These are phyloP conservation scores for Microctenopoma stevenorrisi DNA, from an alignment of 2,797 vertebrate species.

Conservation along the genomic window DNA sequence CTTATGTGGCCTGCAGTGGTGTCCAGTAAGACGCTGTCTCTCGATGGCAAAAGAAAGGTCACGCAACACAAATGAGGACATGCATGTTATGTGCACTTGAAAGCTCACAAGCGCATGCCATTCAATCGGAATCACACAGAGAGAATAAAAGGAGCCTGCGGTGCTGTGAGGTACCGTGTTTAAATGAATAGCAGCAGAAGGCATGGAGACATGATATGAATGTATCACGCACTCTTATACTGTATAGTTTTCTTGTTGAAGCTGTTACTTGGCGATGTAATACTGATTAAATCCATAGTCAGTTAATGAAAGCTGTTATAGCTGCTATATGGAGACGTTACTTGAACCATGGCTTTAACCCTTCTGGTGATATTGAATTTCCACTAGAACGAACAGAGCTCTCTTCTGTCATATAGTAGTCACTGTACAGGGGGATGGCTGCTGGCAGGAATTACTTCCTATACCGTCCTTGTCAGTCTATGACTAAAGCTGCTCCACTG, in stretches of 20 bases:
- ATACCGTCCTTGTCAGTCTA: no score
- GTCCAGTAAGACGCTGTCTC: slow-evolving; percentile 54
- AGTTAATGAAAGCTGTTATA: background rate
- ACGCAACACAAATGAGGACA: slow-evolving; percentile 36
- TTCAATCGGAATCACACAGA: slow-evolving; percentile 43
- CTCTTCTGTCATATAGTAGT: no score
- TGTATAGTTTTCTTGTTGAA: background rate
- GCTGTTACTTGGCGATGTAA: background rate
- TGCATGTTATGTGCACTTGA: slow-evolving; percentile 52
- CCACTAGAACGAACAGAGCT: no score
- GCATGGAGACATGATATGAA: background rate
- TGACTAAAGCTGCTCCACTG: no score
- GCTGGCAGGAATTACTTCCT: no score
- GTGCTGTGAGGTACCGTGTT: slow-evolving; percentile 15
- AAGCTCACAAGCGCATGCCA: slow-evolving; percentile 42
- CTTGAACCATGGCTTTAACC: no score
- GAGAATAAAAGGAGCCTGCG: slow-evolving; percentile 25
- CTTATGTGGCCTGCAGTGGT: slow-evolving; percentile 63
- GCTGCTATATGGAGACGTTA: background rate
- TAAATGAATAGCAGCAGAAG: slow-evolving; percentile 1
- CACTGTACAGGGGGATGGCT: no score
- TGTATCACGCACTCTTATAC: background rate
- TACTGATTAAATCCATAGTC: background rate
- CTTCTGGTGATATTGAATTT: no score
- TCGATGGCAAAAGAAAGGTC: slow-evolving; percentile 50